Evolutionary conservation across 2,888 invertebrate species (phyloP).

Genomic region (Carcina quercana): DNA sequence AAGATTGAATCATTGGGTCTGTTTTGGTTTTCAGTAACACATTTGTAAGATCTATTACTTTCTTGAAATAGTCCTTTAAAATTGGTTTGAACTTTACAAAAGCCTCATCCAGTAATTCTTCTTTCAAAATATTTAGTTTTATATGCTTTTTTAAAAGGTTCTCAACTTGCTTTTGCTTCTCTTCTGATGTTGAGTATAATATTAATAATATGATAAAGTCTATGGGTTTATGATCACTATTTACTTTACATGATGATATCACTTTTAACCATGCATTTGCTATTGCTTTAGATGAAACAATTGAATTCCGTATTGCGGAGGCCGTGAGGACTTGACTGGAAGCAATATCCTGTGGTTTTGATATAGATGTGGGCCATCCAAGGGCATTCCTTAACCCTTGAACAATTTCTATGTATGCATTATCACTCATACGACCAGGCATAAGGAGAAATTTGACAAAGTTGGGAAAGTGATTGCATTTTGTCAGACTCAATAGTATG

Average conservation of each 20-base stretch:
- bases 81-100: conserved; percentile 72
- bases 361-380: conserved; percentile 53
- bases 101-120: conserved; percentile 69
- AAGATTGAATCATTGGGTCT: conserved; percentile 69
- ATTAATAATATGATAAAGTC: conserved; percentile 81
- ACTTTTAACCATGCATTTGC: conserved; percentile 74
- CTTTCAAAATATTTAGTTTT: conserved; percentile 73
- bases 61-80: conserved; percentile 69
- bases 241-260: conserved; percentile 62
- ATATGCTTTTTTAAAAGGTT: conserved; percentile 77
- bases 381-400: conserved; percentile 66
- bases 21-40: conserved; percentile 65
- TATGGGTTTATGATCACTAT: conserved; percentile 76
- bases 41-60: conserved; percentile 72
- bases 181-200: conserved; percentile 75
- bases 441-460: conserved; percentile 75
- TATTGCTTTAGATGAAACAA: conserved; percentile 71
- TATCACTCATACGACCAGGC: conserved; percentile 49
- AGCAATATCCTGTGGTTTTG: conserved; percentile 67
- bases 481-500: conserved; percentile 62
- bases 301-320: conserved; percentile 70
- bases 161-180: conserved; percentile 76
- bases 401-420: conserved; percentile 48
- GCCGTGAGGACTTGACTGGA: conserved; percentile 75
- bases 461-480: conserved; percentile 66